Conservation (phyloP, 2,113 vertebrate genomes). For the Gobius niger region DNA sequence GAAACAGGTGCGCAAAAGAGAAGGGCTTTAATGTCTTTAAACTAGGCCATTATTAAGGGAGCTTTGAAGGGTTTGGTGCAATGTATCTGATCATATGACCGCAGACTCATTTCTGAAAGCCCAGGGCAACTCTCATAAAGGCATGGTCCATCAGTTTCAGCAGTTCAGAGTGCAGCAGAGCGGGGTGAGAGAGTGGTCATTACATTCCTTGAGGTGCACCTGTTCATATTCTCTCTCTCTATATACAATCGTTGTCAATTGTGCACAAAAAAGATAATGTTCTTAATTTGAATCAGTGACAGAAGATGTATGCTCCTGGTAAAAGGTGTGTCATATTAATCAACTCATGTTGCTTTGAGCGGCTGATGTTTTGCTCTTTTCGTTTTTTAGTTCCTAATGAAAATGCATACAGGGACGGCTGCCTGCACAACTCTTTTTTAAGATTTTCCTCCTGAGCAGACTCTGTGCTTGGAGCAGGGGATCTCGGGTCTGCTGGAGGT, state of each 20-base stretch:
- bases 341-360: slow-evolving; percentile 42
- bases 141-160: slow-evolving; percentile 12
- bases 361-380: slow-evolving; percentile 50
- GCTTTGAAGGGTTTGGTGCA: not conserved
- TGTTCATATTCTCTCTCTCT: slow-evolving; percentile 43
- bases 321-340: slow-evolving; percentile 55
- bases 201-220: slow-evolving; percentile 32
- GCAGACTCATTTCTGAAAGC: slow-evolving; percentile 24
- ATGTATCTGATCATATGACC: slow-evolving; percentile 17
- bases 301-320: slow-evolving; percentile 48
- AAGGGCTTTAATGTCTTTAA: not conserved
- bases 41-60: slow-evolving; percentile 11
- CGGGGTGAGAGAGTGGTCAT: slow-evolving; percentile 49
- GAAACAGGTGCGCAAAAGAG: slow-evolving; percentile 2
- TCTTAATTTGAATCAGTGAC: slow-evolving; percentile 46
- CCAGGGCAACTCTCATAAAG: slow-evolving; percentile 13
- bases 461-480: slow-evolving; percentile 55
- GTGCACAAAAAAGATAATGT: slow-evolving; percentile 50
- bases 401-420: slow-evolving; percentile 63
- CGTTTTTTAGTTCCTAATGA: slow-evolving; percentile 50
- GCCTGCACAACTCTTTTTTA: slow-evolving; percentile 45
- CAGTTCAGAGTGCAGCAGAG: slow-evolving; percentile 24
- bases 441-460: slow-evolving; percentile 49
- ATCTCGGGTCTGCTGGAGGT: slow-evolving; percentile 72
- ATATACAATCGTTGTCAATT: slow-evolving; percentile 36